Evolutionary conservation across 1,140 invertebrate genomes (phyloP).

Genomic region (Phymorhynchus buccinoides): DNA sequence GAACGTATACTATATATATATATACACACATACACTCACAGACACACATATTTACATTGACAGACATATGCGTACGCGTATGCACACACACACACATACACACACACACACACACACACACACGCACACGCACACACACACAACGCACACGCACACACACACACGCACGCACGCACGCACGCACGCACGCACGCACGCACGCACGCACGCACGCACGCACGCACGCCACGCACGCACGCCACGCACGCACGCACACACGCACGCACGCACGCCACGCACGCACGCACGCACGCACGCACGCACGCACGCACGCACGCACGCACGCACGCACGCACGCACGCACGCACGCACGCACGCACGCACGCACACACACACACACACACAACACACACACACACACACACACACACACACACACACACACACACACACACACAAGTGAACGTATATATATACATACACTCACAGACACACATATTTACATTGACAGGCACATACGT

Average conservation of each 20-base stretch:
- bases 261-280: background rate
- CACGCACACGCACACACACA: background rate
- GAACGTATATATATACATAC: background rate
- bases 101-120: slow-evolving; percentile 30
- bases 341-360: no score
- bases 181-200: background rate
- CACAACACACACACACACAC: background rate
- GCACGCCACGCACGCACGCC: background rate
- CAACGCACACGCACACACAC: background rate
- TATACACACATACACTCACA: background rate
- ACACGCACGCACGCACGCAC: background rate
- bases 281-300: background rate
- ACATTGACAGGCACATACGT: background rate
- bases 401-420: background rate
- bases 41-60: background rate
- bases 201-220: background rate
- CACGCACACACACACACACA: no score
- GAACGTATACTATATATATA: background rate
- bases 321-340: background rate
- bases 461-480: background rate
- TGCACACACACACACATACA: slow-evolving; percentile 11
- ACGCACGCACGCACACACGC: background rate
- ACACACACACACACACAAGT: background rate
- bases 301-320: no score
- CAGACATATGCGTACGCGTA: background rate